phyloP scores from a whole-genome alignment of 1,140 invertebrate species.

The Ceratosolen solmsi region DNA sequence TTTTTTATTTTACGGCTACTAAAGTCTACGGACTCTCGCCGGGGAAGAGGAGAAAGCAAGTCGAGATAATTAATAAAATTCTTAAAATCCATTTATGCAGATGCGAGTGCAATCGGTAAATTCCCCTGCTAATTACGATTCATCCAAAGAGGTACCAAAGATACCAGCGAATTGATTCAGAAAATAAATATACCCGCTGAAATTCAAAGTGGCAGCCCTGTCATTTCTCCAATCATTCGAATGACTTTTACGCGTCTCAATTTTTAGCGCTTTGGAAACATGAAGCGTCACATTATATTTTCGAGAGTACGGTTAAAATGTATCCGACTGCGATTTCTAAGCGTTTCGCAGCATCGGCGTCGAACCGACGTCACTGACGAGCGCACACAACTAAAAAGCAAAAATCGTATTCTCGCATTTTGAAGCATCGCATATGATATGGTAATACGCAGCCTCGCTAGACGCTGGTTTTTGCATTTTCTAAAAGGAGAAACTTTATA shows the following conservation, averaged over 20 bases:
- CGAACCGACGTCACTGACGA: not conserved
- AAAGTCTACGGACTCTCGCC: too few relatives aligned
- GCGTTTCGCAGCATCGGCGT: not conserved
- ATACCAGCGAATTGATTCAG: too few relatives aligned
- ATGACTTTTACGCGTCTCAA: not conserved
- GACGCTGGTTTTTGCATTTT: conserved; percentile 6
- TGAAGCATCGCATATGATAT: not conserved
- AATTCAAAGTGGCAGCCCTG: not conserved
- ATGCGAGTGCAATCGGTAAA: not conserved
- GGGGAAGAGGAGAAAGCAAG: not conserved
- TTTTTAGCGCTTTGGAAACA: not conserved
- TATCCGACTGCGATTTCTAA: not conserved
- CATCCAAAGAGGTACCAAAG: not conserved
- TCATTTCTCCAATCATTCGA: not conserved
- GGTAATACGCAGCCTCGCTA: not conserved
- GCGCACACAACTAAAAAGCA: too few relatives aligned
- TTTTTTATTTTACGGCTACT: not conserved
- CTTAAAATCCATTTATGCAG: not conserved
- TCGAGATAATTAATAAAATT: not conserved
- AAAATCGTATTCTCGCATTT: conserved; percentile 1
- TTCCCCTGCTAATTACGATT: not conserved
- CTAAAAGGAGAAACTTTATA: conserved; percentile 26
- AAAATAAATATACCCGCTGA: not conserved
- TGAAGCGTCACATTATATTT: not conserved
- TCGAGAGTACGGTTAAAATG: not conserved